A percentile compares a stretch with the other conserved stretches of the same genome.
Evolutionary conservation across 2,113 vertebrate species (phyloP).

Genomic region (Macquaria australasica): DNA sequence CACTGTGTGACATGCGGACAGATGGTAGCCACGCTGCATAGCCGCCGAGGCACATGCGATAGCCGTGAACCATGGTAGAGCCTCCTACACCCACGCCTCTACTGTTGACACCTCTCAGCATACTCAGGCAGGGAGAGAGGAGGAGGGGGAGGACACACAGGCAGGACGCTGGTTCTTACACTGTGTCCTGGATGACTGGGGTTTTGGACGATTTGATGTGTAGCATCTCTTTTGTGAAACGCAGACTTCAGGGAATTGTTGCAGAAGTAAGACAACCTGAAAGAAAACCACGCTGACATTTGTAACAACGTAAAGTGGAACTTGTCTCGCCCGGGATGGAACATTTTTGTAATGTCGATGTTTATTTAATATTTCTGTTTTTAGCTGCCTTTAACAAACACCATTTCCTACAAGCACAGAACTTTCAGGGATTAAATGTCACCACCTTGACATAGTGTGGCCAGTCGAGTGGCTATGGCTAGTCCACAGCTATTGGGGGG

Average conservation of each 20-base stretch:
- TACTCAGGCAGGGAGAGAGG: conserved; percentile 35
- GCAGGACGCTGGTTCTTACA: conserved; percentile 16
- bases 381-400: background rate
- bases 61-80: conserved; percentile 76
- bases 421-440: background rate
- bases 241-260: background rate
- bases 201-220: background rate
- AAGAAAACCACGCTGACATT: background rate
- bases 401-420: background rate
- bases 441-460: background rate
- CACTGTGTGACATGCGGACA: conserved; percentile 73
- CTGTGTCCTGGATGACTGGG: conserved; percentile 15
- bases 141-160: background rate
- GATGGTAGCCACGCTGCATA: conserved; percentile 76
- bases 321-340: background rate
- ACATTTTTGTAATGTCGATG: background rate
- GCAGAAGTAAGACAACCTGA: background rate
- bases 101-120: conserved; percentile 74
- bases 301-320: background rate
- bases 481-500: background rate
- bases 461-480: background rate
- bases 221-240: background rate
- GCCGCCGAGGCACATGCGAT: conserved; percentile 70
- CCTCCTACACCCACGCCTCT: conserved; percentile 75
- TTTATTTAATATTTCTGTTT: background rate